These are phyloP conservation scores for Falcunculus frontatus DNA, from an alignment of 2,113 vertebrate species.

Conservation along the genomic window DNA sequence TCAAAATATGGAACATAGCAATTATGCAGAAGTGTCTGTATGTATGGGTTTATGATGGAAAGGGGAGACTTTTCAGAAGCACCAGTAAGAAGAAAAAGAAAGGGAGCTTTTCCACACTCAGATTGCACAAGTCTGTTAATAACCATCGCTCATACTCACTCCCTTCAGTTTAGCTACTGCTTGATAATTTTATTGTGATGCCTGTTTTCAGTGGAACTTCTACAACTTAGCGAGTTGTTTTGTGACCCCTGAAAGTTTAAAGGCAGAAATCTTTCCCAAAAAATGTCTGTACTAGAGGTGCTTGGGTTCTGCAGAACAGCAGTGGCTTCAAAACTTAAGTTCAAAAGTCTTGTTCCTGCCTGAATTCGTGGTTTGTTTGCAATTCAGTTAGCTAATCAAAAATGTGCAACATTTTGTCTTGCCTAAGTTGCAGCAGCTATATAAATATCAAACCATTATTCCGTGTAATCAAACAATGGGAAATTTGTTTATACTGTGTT, in stretches of 20 bases:
- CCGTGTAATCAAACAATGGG: conserved; percentile 44
- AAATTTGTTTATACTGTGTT: conserved; percentile 44
- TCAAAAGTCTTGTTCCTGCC: not conserved
- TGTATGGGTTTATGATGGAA: not conserved
- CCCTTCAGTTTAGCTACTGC: not conserved
- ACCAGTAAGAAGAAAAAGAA: not conserved
- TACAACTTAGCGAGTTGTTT: not conserved
- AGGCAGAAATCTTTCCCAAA: not conserved
- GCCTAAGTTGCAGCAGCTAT: conserved; percentile 38
- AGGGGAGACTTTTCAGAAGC: not conserved
- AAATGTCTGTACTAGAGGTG: not conserved
- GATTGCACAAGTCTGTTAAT: not conserved
- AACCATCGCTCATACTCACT: accelerated
- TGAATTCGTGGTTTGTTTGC: not conserved
- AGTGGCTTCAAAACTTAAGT: not conserved
- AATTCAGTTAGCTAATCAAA: not conserved
- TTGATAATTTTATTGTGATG: not conserved
- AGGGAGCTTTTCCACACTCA: not conserved
- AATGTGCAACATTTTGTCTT: conserved; percentile 32
- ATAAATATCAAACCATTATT: conserved; percentile 55
- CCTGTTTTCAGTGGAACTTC: not conserved
- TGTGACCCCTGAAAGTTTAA: not conserved
- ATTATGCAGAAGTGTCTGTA: not conserved
- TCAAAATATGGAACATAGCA: not conserved
- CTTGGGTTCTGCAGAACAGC: not conserved